Base-by-base conservation (phyloP, 2,888 invertebrate genomes). In the Xanthorhoe designata region DNA sequence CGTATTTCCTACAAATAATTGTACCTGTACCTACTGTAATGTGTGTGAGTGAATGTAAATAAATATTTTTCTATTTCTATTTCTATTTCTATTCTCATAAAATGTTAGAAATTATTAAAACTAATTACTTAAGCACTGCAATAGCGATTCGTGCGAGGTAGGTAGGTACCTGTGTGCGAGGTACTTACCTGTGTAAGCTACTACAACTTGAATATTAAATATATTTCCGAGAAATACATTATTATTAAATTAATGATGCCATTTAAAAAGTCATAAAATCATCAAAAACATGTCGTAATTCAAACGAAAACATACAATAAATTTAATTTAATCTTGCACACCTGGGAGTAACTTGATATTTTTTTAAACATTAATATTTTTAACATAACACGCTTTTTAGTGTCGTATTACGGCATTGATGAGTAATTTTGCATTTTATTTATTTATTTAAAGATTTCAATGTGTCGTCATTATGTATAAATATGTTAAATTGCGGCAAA, bases 281-380 rank as follows among this genome's bases (percentile, higher is more conserved):
- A 47, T 51, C 66, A 32, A 55, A 58, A 61, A 56, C 49, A 58
- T 56, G 60, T 65, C 60, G 51, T 70, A 64, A 70, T 66, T 69
- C 56, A 70, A 66, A 66, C 57, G 35, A 65, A 61, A 68, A 68
- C 52, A 42, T 24, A 64, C 59, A 64, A 61, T 62, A 62, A 65
- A 64, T 66, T 62, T 61, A 61, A 69, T 73, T 56, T 73, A 72
- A 64, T 49, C 61, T 15, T 57, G 75, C 70, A 70, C 78, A 78
- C 77, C 77, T 78, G 78, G 51, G n/a, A 18, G 71, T 61, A 71
- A 74, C 50, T 2, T 62, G 65, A 72, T 72, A 56, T 57, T 64
- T 67, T 64, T 45, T 49, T 29, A 24, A 51, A 62, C 62, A 62
- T 66, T 56, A 63, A 56, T 56, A 55, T 63, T 50, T 57, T 63